phyloP scores from a whole-genome alignment of 2,797 vertebrate species.

The Malurus leucopterus region DNA sequence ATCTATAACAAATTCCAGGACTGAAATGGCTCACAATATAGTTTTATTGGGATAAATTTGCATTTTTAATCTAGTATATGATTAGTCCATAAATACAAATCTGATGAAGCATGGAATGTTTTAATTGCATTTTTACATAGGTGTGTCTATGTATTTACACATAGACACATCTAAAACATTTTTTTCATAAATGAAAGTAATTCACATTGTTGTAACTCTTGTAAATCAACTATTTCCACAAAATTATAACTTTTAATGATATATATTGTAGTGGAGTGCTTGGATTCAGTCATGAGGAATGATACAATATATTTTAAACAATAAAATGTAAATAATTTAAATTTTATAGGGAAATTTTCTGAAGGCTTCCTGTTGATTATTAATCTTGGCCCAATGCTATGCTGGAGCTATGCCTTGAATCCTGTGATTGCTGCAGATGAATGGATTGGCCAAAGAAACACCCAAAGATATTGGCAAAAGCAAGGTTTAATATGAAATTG shows the following conservation, averaged over 20 bases:
- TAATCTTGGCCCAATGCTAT: not conserved
- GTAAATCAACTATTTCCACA: not conserved
- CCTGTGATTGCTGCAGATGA: rapidly evolving
- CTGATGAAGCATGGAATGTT: not conserved
- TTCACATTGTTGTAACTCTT: not conserved
- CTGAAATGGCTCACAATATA: not conserved
- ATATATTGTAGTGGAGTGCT: not conserved
- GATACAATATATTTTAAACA: not conserved
- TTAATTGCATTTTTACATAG: not conserved
- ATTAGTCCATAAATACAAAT: not conserved
- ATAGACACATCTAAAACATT: not conserved
- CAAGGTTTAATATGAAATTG: not conserved
- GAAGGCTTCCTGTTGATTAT: not conserved
- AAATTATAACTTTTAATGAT: not conserved
- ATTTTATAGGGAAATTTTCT: not conserved
- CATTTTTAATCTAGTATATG: not conserved
- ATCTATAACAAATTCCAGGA: not conserved
- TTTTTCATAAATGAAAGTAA: not conserved
- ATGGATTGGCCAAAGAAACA: not conserved
- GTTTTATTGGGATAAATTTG: not conserved
- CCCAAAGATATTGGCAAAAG: not conserved
- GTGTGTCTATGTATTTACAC: not conserved
- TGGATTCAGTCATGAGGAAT: not conserved
- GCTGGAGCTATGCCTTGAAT: not conserved
- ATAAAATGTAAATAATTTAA: not conserved